Percentiles rank a stretch among this genome's conserved stretches.
Conservation (phyloP, 1,140 invertebrate genomes). For the Sweltsa coloradensis region DNA sequence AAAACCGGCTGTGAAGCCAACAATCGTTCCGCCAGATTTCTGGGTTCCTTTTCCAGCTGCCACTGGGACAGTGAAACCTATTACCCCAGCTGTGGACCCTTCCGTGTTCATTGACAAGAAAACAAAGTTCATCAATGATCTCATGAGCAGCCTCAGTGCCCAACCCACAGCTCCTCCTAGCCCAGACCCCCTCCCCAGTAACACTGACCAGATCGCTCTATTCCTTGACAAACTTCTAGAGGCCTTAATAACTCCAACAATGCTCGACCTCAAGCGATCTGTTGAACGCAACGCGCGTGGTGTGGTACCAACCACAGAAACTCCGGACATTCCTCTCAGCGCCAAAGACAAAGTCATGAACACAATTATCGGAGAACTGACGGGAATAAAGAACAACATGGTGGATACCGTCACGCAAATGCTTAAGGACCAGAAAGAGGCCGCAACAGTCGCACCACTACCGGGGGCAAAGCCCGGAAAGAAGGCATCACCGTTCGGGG, state of each 20-base stretch:
- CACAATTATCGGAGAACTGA: conserved; percentile 26
- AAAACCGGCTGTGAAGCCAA: conserved; percentile 1
- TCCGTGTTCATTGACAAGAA: conserved; percentile 27
- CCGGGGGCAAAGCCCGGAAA: conserved; percentile 23
- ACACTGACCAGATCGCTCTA: conserved; percentile 24
- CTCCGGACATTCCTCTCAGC: no score
- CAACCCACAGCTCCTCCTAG: conserved; percentile 22
- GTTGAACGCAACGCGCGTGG: no score
- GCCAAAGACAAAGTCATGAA: conserved; percentile 29
- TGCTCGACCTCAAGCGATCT: no score
- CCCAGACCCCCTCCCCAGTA: conserved; percentile 23
- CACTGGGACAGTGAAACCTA: background rate
- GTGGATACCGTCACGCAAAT: conserved; percentile 26
- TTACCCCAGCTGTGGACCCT: conserved; percentile 26
- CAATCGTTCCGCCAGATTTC: background rate
- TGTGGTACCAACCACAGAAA: no score
- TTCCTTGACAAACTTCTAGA: conserved; percentile 31
- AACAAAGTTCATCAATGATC: conserved; percentile 24
- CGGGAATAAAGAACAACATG: conserved; percentile 27
- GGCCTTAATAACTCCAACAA: no score
- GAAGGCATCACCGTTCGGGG: conserved; percentile 15
- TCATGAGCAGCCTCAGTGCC: conserved; percentile 26
- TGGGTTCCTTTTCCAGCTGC: background rate
- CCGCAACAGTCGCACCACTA: conserved; percentile 2
- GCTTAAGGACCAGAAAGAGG: conserved; percentile 23